Conservation (phyloP, 2,797 vertebrate genomes). For the Phataginus tetradactyla region DNA sequence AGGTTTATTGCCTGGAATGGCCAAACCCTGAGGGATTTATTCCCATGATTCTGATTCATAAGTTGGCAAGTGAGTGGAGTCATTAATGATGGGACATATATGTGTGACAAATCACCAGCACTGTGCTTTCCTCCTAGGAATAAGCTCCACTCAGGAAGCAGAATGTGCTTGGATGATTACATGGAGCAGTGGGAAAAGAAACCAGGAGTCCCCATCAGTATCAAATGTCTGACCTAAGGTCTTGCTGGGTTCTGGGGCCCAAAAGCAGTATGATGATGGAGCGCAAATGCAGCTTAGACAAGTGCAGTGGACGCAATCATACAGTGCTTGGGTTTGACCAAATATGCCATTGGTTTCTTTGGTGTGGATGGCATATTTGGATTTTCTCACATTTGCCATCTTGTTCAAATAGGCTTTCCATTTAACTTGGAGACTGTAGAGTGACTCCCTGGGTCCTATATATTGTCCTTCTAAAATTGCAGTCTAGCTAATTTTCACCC, state of each 20-base stretch:
- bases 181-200: neutral
- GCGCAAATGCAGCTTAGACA: neutral
- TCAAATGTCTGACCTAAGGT: neutral
- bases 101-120: neutral
- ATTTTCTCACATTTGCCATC: slow-evolving; percentile 31
- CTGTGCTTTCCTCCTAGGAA: neutral
- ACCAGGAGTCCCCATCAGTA: neutral
- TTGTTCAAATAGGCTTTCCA: neutral
- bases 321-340: neutral
- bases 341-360: neutral
- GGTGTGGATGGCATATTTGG: neutral
- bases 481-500: neutral
- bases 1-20: neutral
- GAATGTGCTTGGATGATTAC: neutral
- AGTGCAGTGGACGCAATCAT: neutral
- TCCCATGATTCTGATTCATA: neutral
- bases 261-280: neutral
- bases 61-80: neutral
- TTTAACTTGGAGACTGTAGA: neutral
- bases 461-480: neutral
- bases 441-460: neutral
- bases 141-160: neutral
- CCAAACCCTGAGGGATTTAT: neutral
- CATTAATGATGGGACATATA: neutral
- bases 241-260: neutral